Evolutionary conservation across 1,140 invertebrate genomes (phyloP), one percentile per base, ranked within the genome.

Genomic region (Lanistes nyassanus): DNA sequence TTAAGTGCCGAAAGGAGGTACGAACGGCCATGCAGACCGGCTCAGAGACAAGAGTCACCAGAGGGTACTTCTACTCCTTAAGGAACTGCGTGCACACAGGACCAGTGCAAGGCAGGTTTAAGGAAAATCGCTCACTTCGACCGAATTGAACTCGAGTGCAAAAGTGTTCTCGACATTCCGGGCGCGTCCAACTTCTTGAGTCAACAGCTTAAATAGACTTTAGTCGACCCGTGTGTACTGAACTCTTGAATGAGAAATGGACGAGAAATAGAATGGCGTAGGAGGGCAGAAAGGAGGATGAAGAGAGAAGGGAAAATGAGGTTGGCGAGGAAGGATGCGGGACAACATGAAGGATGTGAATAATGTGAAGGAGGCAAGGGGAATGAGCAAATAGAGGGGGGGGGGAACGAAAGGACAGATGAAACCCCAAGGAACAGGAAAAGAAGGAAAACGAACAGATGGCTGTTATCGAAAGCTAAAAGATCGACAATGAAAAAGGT

Each of bases 371-470:
- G 51, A 34, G 55, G 23, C 3, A 26, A 67, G 53, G 67, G 9
- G 67, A 31, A n/a, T n/a, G n/a, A n/a, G n/a, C n/a, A n/a, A n/a
- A 37, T 21, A 75, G 64, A 75, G 5, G 56, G 19, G 53, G 19
- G 37, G 42, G 26, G 6, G 34, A 65, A 75, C 2, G 26, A n/a
- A 75, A 23, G 37, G 51, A 56, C 5, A 67, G 58, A 74, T n/a
- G 53, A 39, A 53, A 47, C 1, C 36, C 26, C 31, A 42, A 23
- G 64, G 72, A 34, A 21, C 29, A 36, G 58, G 70, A 72, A n/a
- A 37, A 42, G 37, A 26, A 60, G 23, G 34, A n/a, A 53, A 42
- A 39, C 47, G 26, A n/a, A 53, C 3, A 69, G 13, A 47, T 1
- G 5, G 42, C 9, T 9, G 42, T 47, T 9, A 47, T 47, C 19